Conservation (phyloP, 92 coral and sea anemone genomes). For the Chrysogorgia sp. region DNA sequence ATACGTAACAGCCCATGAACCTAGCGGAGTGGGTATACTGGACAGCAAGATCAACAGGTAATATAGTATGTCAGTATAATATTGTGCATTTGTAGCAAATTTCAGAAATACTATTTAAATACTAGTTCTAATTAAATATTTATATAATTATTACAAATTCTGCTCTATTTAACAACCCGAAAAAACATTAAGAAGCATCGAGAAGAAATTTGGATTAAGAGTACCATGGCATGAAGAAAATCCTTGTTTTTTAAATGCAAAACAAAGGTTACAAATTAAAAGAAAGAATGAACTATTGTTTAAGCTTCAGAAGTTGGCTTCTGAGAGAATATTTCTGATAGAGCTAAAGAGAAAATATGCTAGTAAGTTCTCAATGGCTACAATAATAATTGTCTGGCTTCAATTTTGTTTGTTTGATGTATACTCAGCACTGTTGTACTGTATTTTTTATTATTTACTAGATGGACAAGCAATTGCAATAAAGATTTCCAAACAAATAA, state of each 20-base stretch:
- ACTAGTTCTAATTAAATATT: too few species aligned
- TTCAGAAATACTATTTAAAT: too few species aligned
- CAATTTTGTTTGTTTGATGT: too few species aligned
- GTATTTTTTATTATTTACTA: neutral
- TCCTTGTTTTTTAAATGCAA: conserved; percentile 21
- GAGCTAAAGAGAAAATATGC: conserved; percentile 49
- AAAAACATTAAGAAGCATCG: conserved; percentile 3
- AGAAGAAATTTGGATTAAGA: conserved; percentile 33
- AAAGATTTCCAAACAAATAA: conserved; percentile 47
- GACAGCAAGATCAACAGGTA: conserved; percentile 29
- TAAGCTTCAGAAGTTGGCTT: conserved; percentile 39
- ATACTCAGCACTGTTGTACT: too few species aligned
- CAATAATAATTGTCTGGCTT: too few species aligned
- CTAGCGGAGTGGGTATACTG: conserved; percentile 22
- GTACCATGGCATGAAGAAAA: conserved; percentile 29
- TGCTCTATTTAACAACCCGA: conserved; percentile 5
- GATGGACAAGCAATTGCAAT: conserved; percentile 65
- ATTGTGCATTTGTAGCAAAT: too few species aligned
- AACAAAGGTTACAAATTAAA: neutral
- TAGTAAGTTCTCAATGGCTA: conserved; percentile 27
- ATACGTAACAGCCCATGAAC: conserved; percentile 16
- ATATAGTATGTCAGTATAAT: neutral
- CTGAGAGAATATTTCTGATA: conserved; percentile 36
- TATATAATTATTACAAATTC: too few species aligned
- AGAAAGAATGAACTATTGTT: neutral